phyloP scores from a whole-genome alignment of 2,113 vertebrate genomes.

The Gallinago jamesoni region DNA sequence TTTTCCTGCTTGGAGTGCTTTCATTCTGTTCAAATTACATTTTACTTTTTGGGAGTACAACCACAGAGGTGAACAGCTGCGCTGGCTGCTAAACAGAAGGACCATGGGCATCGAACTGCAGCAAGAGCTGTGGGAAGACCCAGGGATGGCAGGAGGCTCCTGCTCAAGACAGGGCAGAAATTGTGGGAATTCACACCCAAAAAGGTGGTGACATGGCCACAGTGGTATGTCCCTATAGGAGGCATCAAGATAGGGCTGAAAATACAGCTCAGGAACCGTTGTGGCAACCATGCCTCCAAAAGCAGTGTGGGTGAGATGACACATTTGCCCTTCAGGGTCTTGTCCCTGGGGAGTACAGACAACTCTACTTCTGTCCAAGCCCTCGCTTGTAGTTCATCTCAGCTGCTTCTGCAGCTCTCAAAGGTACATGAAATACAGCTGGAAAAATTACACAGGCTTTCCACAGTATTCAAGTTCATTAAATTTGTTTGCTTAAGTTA shows the following conservation, averaged over 20 bases:
- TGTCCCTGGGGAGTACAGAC: not conserved
- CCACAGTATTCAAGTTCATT: not conserved
- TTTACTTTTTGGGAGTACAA: not conserved
- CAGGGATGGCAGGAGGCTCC: not conserved
- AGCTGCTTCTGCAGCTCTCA: not conserved
- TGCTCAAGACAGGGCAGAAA: not conserved
- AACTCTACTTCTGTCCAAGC: not conserved
- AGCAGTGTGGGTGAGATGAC: not conserved
- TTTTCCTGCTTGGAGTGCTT: not conserved
- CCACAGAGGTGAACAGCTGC: rapidly evolving
- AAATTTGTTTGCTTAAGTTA: not conserved
- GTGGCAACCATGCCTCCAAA: not conserved
- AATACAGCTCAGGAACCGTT: not conserved
- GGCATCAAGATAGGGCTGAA: not conserved
- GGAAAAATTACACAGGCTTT: not conserved
- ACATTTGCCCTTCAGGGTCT: not conserved
- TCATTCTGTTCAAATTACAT: not conserved
- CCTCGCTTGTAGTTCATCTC: not conserved
- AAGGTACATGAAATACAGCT: not conserved
- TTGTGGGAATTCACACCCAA: not conserved
- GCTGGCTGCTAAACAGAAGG: not conserved
- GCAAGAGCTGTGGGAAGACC: not conserved
- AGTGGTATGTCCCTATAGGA: not conserved
- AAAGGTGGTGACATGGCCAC: rapidly evolving
- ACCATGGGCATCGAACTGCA: rapidly evolving